Evolutionary conservation across 92 coral and sea anemone genomes (phyloP).

Genomic region (Phenganax stokvisi): DNA sequence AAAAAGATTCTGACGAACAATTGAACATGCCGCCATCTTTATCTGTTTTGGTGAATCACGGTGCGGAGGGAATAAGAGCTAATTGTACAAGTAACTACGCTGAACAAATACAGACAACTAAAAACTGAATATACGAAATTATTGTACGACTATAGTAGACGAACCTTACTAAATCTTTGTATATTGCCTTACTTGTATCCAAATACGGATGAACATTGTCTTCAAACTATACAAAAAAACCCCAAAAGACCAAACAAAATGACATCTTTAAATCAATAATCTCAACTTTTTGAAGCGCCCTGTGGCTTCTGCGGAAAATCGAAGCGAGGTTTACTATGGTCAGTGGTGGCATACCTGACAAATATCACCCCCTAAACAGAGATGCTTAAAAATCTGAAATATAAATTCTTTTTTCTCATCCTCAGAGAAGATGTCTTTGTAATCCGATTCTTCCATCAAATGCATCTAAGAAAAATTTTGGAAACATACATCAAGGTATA

Average conservation of each 20-base stretch:
- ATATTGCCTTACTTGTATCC: slow-evolving; percentile 76
- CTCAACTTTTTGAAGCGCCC: not conserved
- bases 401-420: slow-evolving; percentile 76
- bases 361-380: slow-evolving; percentile 93
- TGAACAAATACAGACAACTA: not conserved
- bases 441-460: slow-evolving; percentile 82
- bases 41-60: no score
- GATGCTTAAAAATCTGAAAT: slow-evolving; percentile 77
- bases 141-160: not conserved
- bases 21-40: no score
- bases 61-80: no score
- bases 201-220: slow-evolving; percentile 75
- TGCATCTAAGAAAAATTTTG: slow-evolving; percentile 48
- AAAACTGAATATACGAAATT: not conserved
- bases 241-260: not conserved
- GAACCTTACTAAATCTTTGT: slow-evolving; percentile 90
- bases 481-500: no score
- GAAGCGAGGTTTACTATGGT: not conserved
- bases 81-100: no score
- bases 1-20: no score
- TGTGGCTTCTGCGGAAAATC: not conserved
- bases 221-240: slow-evolving; percentile 59
- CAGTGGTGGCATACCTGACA: slow-evolving; percentile 60
- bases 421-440: slow-evolving; percentile 70
- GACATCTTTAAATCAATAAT: not conserved